Base-by-base conservation (phyloP, 64 coral and sea anemone species). In the Catalaphyllia jardinei region DNA sequence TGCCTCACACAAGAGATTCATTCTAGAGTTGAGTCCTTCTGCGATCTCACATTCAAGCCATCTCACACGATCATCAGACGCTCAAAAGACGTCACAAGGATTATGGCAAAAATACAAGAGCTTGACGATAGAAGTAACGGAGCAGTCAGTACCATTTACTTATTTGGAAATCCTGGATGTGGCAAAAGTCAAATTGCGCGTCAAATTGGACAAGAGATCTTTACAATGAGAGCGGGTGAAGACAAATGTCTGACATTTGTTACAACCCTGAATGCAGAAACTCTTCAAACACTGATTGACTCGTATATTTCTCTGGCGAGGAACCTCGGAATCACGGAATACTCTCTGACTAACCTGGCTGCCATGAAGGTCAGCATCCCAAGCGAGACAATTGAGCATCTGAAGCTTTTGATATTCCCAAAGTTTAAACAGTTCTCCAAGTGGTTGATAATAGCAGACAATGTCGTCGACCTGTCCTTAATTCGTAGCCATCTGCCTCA, bases 381-480 rank as follows among this genome's bases (percentile, higher is more conserved):
- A 31, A 42, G 29, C 18, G 39, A 90, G 28, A 81, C 46, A 33
- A 60, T 90, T 28, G 18, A 49, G 0, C 33, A 72, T 59, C 13
- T 90, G 14, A 73, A 35, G 79, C n/a, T 60, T 19, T 76, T 71
- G 2, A 60, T 81, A 4, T 39, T 13, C 1, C 88, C 77, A 52
- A 90, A 28, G 20, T 22, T 81, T 2, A 77, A 20, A 12, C 78
- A 18, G 10, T 90, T 71, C 54, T 81, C 39, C 16, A 29, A 24
- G 8, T 90, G 88, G 88, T 28, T 90, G 42, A 90, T 90, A 1
- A 79, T 90, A 30, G 62, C 22, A 17, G 88, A 90, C 22, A 90
- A 88, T 20, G 86, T 88, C 10, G 29, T 18, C 12, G 73, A 88
- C 13, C 54, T 88, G 0, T 16, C 57, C 31, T 49, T 57, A n/a